These are phyloP conservation scores for Copsychus sechellarum DNA, from an alignment of 2,113 vertebrate genomes.

Conservation along the genomic window DNA sequence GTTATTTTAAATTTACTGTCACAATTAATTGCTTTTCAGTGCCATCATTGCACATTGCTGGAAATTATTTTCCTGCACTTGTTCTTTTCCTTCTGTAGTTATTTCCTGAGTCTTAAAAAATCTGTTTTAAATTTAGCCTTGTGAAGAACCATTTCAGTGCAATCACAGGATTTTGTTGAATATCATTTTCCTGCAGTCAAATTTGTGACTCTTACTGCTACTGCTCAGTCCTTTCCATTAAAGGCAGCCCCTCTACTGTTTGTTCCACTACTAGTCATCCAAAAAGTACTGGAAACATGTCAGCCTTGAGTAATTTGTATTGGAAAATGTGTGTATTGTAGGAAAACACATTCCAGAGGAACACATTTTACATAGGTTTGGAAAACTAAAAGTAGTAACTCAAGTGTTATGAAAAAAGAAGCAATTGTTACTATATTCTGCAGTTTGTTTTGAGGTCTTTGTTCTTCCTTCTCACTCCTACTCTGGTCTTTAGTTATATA, in stretches of 20 bases:
- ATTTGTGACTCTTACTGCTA: neutral
- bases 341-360: neutral
- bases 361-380: neutral
- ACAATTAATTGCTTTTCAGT: neutral
- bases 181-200: neutral
- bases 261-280: neutral
- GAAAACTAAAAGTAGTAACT: neutral
- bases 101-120: conserved; percentile 29
- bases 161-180: conserved; percentile 27
- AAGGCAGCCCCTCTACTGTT: neutral
- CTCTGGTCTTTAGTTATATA: neutral
- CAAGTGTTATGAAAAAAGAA: neutral
- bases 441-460: neutral
- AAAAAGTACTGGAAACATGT: neutral
- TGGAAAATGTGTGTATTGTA: neutral
- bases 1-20: neutral
- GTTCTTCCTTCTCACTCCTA: neutral
- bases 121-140: conserved; percentile 27
- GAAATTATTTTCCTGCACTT: neutral
- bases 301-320: neutral
- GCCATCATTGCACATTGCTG: neutral
- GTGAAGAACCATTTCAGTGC: conserved; percentile 19
- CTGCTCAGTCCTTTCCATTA: neutral
- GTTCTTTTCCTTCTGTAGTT: neutral
- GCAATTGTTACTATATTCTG: neutral